phyloP scores from a whole-genome alignment of 2,113 vertebrate genomes.

The Phylloscopus trochiloides region DNA sequence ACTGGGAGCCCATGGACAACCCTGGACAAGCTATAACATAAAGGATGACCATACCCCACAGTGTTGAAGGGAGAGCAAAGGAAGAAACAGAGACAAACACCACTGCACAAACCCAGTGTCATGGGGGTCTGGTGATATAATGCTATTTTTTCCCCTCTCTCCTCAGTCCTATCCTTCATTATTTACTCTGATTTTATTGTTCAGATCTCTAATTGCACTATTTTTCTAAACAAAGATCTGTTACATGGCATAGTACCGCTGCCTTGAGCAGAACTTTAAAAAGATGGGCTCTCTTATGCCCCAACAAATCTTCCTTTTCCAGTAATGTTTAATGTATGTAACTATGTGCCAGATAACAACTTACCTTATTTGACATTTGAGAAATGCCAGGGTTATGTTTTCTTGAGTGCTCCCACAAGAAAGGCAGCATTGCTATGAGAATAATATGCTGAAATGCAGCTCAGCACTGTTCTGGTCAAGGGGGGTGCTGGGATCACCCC shows the following conservation, averaged over 20 bases:
- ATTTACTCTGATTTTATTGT: neutral
- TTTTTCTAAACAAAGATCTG: neutral
- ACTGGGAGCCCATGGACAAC: neutral
- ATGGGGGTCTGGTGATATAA: neutral
- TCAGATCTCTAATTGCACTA: neutral
- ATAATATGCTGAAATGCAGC: neutral
- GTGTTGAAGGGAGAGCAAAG: neutral
- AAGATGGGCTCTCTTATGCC: neutral
- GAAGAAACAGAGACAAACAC: neutral
- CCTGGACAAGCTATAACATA: neutral
- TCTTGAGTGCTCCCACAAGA: neutral
- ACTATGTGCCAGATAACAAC: neutral
- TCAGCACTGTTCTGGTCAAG: fast-evolving
- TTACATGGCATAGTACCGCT: neutral
- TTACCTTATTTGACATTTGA: conserved; percentile 19
- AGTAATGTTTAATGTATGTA: neutral
- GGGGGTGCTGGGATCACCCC: neutral
- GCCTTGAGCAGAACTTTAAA: neutral
- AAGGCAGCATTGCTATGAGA: neutral
- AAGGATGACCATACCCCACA: neutral
- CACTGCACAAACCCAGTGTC: neutral
- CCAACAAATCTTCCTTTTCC: neutral
- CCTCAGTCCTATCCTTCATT: neutral
- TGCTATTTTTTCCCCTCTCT: neutral
- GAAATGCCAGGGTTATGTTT: neutral